These are phyloP conservation scores for Orthonevra nobilis DNA, from an alignment of 2,888 invertebrate species.

Conservation along the genomic window DNA sequence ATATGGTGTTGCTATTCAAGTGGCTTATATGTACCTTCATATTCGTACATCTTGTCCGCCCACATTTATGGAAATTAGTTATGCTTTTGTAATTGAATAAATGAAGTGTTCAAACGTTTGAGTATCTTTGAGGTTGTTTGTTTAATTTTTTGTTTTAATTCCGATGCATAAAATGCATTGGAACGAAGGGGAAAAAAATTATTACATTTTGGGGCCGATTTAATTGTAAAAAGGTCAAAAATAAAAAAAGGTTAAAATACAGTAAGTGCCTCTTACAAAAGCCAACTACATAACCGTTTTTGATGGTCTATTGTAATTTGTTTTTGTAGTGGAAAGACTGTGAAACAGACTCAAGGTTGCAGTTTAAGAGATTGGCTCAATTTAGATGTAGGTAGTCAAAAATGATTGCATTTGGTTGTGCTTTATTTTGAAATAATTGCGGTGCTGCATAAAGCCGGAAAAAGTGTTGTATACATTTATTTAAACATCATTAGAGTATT, in stretches of 20 bases:
- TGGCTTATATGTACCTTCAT: no score
- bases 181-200: neutral
- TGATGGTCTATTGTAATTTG: no score
- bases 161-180: slow-evolving; percentile 23
- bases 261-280: neutral
- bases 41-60: slow-evolving; percentile 52
- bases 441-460: no score
- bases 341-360: slow-evolving; percentile 6
- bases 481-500: no score
- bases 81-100: slow-evolving; percentile 30
- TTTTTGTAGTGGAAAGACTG: slow-evolving; percentile 1
- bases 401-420: neutral
- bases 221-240: slow-evolving; percentile 5
- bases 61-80: slow-evolving; percentile 56
- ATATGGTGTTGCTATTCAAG: no score
- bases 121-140: slow-evolving; percentile 37
- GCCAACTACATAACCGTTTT: no score
- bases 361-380: neutral
- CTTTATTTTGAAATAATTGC: neutral
- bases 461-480: no score
- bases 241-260: slow-evolving; percentile 10
- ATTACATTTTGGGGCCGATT: neutral
- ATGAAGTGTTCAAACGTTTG: slow-evolving; percentile 34
- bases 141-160: slow-evolving; percentile 48
- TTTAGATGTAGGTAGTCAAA: neutral